phyloP scores from a whole-genome alignment of 2,888 invertebrate species.

The Odontomyia ornata region DNA sequence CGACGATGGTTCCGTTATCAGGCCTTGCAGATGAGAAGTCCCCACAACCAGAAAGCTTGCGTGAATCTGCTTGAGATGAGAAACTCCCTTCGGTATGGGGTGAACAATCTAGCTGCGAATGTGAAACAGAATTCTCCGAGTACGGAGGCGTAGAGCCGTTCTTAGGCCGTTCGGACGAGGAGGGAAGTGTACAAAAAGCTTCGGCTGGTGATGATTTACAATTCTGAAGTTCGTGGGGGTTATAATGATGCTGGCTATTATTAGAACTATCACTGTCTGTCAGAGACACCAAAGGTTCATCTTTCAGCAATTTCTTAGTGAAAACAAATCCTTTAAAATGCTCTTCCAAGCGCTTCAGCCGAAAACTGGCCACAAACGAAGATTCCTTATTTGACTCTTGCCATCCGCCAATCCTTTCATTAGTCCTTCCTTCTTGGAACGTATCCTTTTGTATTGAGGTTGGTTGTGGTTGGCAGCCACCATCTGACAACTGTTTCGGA shows the following conservation, averaged over 20 bases:
- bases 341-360: conserved; percentile 66
- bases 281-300: conserved; percentile 24
- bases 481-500: conserved; percentile 1
- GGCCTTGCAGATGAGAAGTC: not conserved
- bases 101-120: not conserved
- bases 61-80: not conserved
- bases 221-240: not conserved
- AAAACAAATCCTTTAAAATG: conserved; percentile 58
- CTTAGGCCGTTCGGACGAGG: not conserved
- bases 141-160: not conserved
- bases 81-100: not conserved
- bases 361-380: conserved; percentile 64
- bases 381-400: not conserved
- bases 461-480: conserved; percentile 21
- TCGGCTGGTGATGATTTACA: not conserved
- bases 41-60: not conserved
- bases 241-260: conserved; percentile 1
- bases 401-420: not conserved
- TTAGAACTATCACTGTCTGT: conserved; percentile 41
- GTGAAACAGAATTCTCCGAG: not conserved
- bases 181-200: conserved; percentile 22
- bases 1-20: not conserved
- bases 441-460: conserved; percentile 2
- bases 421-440: not conserved
- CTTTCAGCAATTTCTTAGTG: conserved; percentile 48